A percentile compares a stretch with the other conserved stretches of the same genome.
phyloP scores from a whole-genome alignment of 2,888 invertebrate genomes.

The Scaptomyza caliginosa region DNA sequence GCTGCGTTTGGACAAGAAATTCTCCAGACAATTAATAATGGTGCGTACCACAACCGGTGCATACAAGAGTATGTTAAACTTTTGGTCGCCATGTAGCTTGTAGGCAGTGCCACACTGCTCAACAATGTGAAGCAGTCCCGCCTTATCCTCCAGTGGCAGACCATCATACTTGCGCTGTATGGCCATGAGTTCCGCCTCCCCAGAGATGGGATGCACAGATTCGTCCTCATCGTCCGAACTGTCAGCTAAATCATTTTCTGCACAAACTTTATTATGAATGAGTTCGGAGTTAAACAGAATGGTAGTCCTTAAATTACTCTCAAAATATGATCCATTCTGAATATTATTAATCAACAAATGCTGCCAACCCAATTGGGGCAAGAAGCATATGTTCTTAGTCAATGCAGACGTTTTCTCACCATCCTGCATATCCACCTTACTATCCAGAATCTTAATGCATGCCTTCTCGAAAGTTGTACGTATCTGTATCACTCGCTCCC shows the following conservation, averaged over 20 bases:
- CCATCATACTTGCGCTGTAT: background rate
- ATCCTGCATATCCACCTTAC: background rate
- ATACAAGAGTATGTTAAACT: background rate
- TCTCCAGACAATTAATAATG: background rate
- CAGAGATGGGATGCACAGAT: background rate
- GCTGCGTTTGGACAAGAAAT: background rate
- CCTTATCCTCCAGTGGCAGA: background rate
- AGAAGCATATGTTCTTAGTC: background rate
- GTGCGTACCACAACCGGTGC: background rate
- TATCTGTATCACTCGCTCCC: background rate
- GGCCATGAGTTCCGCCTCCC: background rate
- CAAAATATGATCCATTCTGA: background rate
- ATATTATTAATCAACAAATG: background rate
- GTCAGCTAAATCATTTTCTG: background rate
- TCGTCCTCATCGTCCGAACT: background rate
- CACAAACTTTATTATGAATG: background rate
- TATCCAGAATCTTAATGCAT: background rate
- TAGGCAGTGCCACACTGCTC: background rate
- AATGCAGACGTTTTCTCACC: too few species aligned
- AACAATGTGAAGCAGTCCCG: background rate
- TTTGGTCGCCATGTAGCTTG: background rate
- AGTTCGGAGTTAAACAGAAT: background rate
- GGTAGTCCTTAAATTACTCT: background rate
- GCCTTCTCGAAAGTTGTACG: background rate
- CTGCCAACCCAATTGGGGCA: background rate